Percentiles rank a stretch among this genome's conserved stretches.
Evolutionary conservation across 1,140 invertebrate species (phyloP).

Genomic region (Sycophaga agraensis): DNA sequence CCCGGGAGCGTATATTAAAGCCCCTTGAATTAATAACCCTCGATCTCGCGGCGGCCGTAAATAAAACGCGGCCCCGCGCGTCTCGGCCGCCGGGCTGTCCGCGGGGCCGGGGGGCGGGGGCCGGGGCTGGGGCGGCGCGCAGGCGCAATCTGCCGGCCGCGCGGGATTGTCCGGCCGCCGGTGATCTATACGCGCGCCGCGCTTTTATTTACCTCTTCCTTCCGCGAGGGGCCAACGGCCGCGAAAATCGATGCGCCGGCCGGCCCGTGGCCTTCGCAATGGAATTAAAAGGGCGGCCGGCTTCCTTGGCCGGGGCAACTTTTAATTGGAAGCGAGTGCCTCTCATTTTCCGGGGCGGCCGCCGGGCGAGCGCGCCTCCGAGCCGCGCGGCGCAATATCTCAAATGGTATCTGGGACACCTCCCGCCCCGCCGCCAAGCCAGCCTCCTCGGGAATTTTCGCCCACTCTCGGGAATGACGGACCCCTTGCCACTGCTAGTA

Average conservation of each 20-base stretch:
- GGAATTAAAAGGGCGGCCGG: constrained; percentile 21
- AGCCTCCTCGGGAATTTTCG: neutral
- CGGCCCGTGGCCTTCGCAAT: neutral
- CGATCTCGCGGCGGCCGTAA: constrained; percentile 4
- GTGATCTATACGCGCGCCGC: neutral
- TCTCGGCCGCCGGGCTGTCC: neutral
- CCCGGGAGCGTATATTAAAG: neutral
- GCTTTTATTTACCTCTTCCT: neutral
- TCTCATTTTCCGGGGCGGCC: constrained; percentile 55
- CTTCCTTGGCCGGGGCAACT: constrained; percentile 50
- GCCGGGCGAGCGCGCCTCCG: too few relatives aligned
- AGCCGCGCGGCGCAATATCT: constrained; percentile 26
- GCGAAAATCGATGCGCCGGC: too few relatives aligned
- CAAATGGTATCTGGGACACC: neutral
- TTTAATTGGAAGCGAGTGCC: constrained; percentile 56
- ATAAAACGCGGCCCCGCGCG: neutral
- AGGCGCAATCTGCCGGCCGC: too few relatives aligned
- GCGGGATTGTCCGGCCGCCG: neutral
- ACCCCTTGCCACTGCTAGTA: too few relatives aligned
- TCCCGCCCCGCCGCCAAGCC: neutral
- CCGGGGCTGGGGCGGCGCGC: too few relatives aligned
- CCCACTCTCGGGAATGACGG: too few relatives aligned
- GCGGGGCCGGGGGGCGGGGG: neutral
- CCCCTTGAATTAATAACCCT: constrained; percentile 10
- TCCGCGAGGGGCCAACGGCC: too few relatives aligned